Conservation (phyloP, 2,797 vertebrate genomes). For the Limnodromus scolopaceus region DNA sequence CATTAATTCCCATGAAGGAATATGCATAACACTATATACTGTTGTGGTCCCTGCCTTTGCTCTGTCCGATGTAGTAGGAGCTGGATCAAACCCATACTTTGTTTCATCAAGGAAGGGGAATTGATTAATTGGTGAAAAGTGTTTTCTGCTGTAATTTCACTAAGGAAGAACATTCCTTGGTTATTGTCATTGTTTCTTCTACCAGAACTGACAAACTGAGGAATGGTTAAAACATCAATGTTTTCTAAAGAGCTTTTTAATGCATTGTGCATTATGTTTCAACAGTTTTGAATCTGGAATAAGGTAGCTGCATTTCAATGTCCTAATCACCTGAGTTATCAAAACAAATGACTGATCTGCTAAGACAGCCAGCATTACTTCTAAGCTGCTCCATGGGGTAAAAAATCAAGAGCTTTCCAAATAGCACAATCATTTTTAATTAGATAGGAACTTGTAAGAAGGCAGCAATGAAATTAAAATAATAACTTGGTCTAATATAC, state of each 20-base stretch:
- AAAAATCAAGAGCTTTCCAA: conserved; percentile 38
- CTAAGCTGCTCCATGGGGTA: conserved; percentile 42
- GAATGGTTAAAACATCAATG: conserved; percentile 38
- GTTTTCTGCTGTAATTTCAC: conserved; percentile 6
- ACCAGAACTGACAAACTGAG: conserved; percentile 43
- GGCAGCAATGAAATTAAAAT: conserved; percentile 54
- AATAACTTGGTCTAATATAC: conserved; percentile 27
- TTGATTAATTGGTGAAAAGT: background rate
- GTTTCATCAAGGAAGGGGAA: background rate
- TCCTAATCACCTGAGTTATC: conserved; percentile 55
- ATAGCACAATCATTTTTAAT: conserved; percentile 39
- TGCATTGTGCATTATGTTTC: conserved; percentile 14
- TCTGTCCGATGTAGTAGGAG: background rate
- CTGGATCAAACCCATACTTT: background rate
- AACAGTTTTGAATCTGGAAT: conserved; percentile 21
- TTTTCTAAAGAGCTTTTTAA: conserved; percentile 67
- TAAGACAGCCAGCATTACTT: conserved; percentile 36
- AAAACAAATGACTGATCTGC: conserved; percentile 43
- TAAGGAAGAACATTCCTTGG: background rate
- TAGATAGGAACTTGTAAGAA: conserved; percentile 46
- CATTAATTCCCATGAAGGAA: background rate
- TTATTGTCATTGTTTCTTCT: background rate
- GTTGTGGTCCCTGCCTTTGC: background rate
- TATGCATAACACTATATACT: background rate
- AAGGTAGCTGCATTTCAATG: conserved; percentile 29